Conservation (phyloP, 2,113 vertebrate species). For the Pao palembangensis region DNA sequence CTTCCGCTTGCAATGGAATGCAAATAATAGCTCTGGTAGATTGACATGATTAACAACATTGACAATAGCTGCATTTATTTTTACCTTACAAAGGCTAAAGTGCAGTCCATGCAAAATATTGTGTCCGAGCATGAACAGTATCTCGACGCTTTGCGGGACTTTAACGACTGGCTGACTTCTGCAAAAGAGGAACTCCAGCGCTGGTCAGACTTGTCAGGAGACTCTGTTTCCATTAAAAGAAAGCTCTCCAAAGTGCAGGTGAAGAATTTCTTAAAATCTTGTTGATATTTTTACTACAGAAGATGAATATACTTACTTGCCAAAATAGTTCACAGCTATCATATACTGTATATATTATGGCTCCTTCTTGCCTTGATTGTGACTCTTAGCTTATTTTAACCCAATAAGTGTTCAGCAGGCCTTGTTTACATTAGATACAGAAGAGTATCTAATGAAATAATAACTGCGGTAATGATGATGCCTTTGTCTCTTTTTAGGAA, state of each 20-base stretch:
- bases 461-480: neutral
- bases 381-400: too few relatives aligned
- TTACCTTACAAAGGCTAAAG: constrained; percentile 80
- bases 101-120: constrained; percentile 84
- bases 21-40: too few relatives aligned
- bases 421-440: too few relatives aligned
- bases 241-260: constrained; percentile 91
- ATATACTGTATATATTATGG: neutral
- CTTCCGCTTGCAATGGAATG: too few relatives aligned
- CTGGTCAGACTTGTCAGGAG: constrained; percentile 91
- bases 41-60: too few relatives aligned
- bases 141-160: constrained; percentile 88
- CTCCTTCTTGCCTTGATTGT: too few relatives aligned
- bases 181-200: constrained; percentile 96
- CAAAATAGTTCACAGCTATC: neutral
- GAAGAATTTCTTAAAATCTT: constrained; percentile 30
- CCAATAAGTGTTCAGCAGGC: too few relatives aligned
- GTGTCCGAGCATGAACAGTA: constrained; percentile 92
- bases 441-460: neutral
- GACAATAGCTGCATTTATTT: neutral
- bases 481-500: constrained; percentile 78
- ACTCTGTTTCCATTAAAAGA: constrained; percentile 81
- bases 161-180: constrained; percentile 92
- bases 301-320: too few relatives aligned
- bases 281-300: too few relatives aligned